Conservation (phyloP, 2,113 vertebrate species). For the Sturnus vulgaris region DNA sequence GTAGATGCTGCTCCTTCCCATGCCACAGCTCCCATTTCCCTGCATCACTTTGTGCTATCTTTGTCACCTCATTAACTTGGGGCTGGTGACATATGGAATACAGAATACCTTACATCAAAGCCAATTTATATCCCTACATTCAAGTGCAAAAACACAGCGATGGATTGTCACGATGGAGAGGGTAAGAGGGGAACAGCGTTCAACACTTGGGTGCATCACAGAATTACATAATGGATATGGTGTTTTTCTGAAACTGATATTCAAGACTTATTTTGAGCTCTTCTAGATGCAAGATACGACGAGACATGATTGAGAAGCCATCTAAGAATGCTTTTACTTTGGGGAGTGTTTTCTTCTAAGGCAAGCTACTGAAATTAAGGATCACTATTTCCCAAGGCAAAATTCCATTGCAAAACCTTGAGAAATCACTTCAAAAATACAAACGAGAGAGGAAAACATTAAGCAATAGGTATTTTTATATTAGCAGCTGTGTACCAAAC, state of each 20-base stretch:
- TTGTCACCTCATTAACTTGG: neutral
- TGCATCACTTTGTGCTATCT: neutral
- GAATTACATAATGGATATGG: neutral
- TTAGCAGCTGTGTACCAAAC: neutral
- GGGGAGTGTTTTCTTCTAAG: conserved; percentile 7
- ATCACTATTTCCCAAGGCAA: neutral
- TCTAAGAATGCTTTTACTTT: neutral
- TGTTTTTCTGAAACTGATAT: neutral
- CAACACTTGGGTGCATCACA: neutral
- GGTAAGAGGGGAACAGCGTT: neutral
- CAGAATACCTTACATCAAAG: neutral
- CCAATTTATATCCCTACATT: neutral
- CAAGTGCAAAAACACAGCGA: neutral
- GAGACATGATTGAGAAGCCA: neutral
- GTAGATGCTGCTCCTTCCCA: neutral
- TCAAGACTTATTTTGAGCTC: neutral
- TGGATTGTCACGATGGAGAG: neutral
- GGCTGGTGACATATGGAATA: neutral
- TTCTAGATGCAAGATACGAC: neutral
- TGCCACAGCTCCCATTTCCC: neutral
- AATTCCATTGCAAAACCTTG: conserved; percentile 48
- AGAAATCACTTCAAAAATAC: conserved; percentile 46
- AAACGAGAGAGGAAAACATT: conserved; percentile 4
- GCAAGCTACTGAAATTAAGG: conserved; percentile 15
- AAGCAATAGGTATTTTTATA: conserved; percentile 37